phyloP scores from a whole-genome alignment of 2,113 vertebrate genomes.

The Sus scrofa region DNA sequence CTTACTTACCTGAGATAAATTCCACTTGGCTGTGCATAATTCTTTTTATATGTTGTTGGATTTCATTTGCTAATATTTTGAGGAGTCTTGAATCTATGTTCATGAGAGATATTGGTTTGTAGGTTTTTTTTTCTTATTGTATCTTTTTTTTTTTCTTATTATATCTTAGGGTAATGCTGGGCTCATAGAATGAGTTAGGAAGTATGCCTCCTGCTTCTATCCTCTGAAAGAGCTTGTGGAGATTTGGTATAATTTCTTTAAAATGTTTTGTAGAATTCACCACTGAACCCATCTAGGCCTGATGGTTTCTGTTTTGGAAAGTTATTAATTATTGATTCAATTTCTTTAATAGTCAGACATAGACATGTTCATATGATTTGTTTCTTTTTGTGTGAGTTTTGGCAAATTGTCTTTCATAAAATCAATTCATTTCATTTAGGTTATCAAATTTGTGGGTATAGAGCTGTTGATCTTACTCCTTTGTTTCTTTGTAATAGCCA shows the following conservation, averaged over 20 bases:
- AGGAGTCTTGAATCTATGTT: not conserved
- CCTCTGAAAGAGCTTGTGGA: not conserved
- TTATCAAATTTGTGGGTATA: not conserved
- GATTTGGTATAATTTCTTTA: not conserved
- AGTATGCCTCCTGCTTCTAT: not conserved
- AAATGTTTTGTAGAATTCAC: not conserved
- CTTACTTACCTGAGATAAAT: not conserved
- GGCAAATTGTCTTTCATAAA: not conserved
- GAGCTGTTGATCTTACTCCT: not conserved
- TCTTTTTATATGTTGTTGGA: not conserved
- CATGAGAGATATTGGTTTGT: not conserved
- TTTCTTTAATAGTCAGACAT: not conserved
- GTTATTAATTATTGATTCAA: not conserved
- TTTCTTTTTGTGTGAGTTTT: not conserved
- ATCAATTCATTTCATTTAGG: not conserved
- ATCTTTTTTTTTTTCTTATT: not conserved
- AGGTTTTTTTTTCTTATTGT: not conserved
- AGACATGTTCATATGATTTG: not conserved
- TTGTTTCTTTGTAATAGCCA: not conserved
- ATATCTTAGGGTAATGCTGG: not conserved
- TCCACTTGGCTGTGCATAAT: not conserved
- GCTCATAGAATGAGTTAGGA: not conserved
- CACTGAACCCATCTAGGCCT: not conserved
- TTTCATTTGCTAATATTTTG: constrained; percentile 29
- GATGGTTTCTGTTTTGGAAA: not conserved